These are phyloP conservation scores for Drosophila carrolli DNA, from an alignment of 1,140 invertebrate species.

Conservation along the genomic window DNA sequence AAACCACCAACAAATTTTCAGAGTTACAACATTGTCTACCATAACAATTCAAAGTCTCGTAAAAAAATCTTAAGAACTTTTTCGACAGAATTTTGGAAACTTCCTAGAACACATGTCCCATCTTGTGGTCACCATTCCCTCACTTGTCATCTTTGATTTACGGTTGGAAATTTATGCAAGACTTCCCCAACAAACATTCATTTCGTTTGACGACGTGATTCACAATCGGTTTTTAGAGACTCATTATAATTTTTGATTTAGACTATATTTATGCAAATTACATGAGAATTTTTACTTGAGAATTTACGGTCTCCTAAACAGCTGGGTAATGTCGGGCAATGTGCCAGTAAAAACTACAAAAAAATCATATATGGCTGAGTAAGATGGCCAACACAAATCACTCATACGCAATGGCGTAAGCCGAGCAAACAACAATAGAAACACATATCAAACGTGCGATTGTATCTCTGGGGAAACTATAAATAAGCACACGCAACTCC, in stretches of 20 bases:
- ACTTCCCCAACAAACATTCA: conserved; percentile 14
- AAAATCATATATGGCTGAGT: conserved; percentile 32
- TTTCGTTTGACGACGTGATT: conserved; percentile 33
- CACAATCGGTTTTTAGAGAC: conserved; percentile 34
- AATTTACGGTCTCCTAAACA: conserved; percentile 65
- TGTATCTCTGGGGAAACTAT: conserved; percentile 47
- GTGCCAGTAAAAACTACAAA: conserved; percentile 51
- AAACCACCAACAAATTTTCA: conserved; percentile 1
- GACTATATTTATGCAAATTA: conserved; percentile 57
- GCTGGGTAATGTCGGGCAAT: conserved; percentile 79
- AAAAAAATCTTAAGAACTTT: conserved; percentile 32
- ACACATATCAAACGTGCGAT: conserved; percentile 28
- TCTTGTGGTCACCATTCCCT: conserved; percentile 29
- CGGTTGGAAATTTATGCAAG: conserved; percentile 38
- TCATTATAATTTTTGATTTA: conserved; percentile 30
- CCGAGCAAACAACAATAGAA: conserved; percentile 69
- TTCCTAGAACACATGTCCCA: conserved; percentile 24
- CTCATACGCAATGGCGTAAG: conserved; percentile 75
- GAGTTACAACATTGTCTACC: background rate
- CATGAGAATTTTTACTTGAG: conserved; percentile 27
- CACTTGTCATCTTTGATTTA: conserved; percentile 65
- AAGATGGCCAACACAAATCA: conserved; percentile 65
- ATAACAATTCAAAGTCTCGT: conserved; percentile 28
- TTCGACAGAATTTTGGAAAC: conserved; percentile 11
- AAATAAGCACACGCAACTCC: conserved; percentile 65